Base-by-base conservation (phyloP, 2,888 invertebrate species). In the Microdon myrmicae region DNA sequence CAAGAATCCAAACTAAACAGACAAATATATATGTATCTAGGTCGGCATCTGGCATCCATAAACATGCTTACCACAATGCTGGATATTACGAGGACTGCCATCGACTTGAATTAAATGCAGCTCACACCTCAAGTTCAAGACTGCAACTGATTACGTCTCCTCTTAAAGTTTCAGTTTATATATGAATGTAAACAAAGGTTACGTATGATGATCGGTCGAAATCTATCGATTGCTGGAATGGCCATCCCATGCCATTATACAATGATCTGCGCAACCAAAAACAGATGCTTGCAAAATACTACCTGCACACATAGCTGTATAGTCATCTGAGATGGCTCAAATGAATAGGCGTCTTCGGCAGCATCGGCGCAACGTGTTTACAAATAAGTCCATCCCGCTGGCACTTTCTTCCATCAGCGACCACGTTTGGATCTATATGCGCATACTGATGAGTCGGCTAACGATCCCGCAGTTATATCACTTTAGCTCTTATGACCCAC, bases 251-350 rank as follows among this genome's bases (percentile, higher is more conserved):
- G 7, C 41, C 41, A 41, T 64, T 64, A 64, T 51, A 56, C 45
- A 64, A 64, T 12, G 19, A 10, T 4, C 25, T 31, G 37, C 51
- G 41, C 47, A 51, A 56, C 51, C 16, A 49, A n/a, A 35, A 35
- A 32, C n/a, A n/a, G n/a, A n/a, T 8, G 45, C 56, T 64, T 64
- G 61, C 56, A 56, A 64, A 64, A 56, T 56, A 12, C 13, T 26
- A 12, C 13, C 13, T 13, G n/a, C n/a, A n/a, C n/a, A n/a, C n/a
- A n/a, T n/a, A n/a, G n/a, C n/a, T n/a, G n/a, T n/a, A n/a, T n/a
- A n/a, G n/a, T n/a, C n/a, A n/a, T n/a, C n/a, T n/a, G n/a, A n/a
- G n/a, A n/a, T n/a, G n/a, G n/a, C n/a, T n/a, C n/a, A n/a, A n/a
- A n/a, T 29, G 29, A 29, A 26, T 41, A 28, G 20, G 17, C 39